These are phyloP conservation scores for Meliscaeva auricollis DNA, from an alignment of 2,888 invertebrate genomes.

Conservation along the genomic window DNA sequence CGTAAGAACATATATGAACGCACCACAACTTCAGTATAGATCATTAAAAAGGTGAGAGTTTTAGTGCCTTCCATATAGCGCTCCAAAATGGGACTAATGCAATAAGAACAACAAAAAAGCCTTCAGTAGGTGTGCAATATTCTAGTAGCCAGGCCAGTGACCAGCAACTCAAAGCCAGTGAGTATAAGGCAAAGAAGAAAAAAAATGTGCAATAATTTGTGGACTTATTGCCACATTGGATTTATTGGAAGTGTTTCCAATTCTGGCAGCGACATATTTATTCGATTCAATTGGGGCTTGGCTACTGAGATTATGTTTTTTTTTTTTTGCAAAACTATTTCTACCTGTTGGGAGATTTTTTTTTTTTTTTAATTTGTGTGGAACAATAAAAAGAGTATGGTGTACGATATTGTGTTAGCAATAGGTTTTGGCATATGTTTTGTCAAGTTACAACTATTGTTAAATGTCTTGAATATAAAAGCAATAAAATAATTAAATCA, in stretches of 20 bases:
- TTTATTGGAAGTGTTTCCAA: constrained; percentile 40
- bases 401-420: constrained; percentile 5
- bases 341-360: constrained; percentile 17
- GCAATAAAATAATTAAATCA: neutral
- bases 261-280: constrained; percentile 41
- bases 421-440: constrained; percentile 25
- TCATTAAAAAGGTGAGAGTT: constrained; percentile 68
- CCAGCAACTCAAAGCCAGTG: neutral
- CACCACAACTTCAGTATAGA: constrained; percentile 1
- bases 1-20: too few relatives aligned
- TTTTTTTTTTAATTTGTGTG: neutral
- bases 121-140: constrained; percentile 29
- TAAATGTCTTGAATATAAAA: constrained; percentile 8
- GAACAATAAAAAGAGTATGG: constrained; percentile 14
- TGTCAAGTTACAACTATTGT: constrained; percentile 15
- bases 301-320: constrained; percentile 17
- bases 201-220: constrained; percentile 41
- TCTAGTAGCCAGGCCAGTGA: neutral
- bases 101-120: constrained; percentile 43
- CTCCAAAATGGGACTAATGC: constrained; percentile 53
- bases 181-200: neutral
- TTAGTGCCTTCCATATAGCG: constrained; percentile 49
- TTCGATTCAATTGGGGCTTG: constrained; percentile 45
- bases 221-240: constrained; percentile 54
- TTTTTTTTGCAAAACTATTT: neutral